Conservation (phyloP, 2,797 vertebrate species). For the Lepus townsendii region DNA sequence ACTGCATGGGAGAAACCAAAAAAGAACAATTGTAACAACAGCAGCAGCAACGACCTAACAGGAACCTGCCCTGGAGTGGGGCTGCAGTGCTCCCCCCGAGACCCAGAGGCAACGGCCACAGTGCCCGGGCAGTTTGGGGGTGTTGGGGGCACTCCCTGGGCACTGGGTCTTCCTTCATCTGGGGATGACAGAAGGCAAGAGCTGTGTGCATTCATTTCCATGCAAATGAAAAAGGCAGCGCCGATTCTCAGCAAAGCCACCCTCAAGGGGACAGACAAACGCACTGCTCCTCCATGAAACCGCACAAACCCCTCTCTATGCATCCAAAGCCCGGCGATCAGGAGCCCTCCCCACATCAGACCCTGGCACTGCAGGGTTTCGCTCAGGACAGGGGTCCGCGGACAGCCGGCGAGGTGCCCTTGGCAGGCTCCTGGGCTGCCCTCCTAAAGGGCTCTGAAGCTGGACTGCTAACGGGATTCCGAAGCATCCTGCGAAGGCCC, state of each 20-base stretch:
- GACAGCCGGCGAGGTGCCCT: background rate
- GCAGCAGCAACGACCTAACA: background rate
- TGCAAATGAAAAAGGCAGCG: constrained; percentile 55
- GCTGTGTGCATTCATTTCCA: constrained; percentile 11
- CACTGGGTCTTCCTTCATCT: constrained; percentile 16
- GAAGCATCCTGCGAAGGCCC: background rate
- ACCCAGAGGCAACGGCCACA: background rate
- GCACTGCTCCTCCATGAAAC: background rate
- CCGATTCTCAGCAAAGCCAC: constrained; percentile 41
- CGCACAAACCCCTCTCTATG: background rate
- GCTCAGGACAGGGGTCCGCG: background rate
- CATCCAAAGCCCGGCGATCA: background rate
- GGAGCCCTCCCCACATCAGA: background rate
- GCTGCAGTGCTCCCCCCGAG: background rate
- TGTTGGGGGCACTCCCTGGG: background rate
- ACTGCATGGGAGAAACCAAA: background rate
- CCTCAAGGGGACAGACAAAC: background rate
- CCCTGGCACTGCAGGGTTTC: background rate
- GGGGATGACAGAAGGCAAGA: background rate
- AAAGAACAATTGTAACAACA: background rate
- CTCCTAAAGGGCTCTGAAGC: background rate
- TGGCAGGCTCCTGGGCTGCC: background rate
- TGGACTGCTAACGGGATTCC: background rate
- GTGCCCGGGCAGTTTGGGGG: background rate
- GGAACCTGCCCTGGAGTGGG: background rate